Base-by-base conservation (phyloP, 2,113 vertebrate species). In the Candoia aspera region DNA sequence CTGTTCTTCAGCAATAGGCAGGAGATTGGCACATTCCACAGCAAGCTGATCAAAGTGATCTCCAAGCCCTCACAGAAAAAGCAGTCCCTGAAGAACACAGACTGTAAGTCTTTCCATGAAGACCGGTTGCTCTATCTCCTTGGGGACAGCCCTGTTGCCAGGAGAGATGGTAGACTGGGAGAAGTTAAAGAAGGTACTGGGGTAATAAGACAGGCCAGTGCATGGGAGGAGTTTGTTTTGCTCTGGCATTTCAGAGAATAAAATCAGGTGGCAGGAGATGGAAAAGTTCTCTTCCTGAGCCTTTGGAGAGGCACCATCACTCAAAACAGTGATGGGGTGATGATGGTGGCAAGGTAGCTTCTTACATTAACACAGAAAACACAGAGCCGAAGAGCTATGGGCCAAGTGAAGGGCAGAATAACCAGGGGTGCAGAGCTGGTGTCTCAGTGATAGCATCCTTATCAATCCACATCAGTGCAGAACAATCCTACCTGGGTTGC, bases 51-150 rank as follows among this genome's bases (percentile, higher is more conserved):
- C 97, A 99, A 99, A 96, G 98, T 99, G 92, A 99, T 99, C 97
- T 99, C 99, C 92, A 99, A 99, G 95, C 99, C 99, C 0, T 99
- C 99, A 0, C 99, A 99, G 98, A 99, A 99, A 97, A 99, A 99
- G 94, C 99, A 99, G 97, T 99, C 98, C 0, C 98, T 99, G 98
- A 99, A 99, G 97, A 99, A 99, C 91, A 99, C 98, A 0, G 99
- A 99, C 95, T 53, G 99, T 99, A 96, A 97, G 99, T 97, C 85
- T 54, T 68, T 0, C 17, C 10, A 62, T 59, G 37, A 26, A 29
- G 62, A n/a, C 54, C 24, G 11, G 55, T 19, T 58, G n/a, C 21
- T 23, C 19, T 24, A 13, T 57, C 0, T 79, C 33, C 55, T 46
- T 84, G 10, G 42, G 58, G 83, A 2, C 62, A 42, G 53, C 9